Conservation (phyloP, 2,888 invertebrate species). For the Malthinus flaveolus region DNA sequence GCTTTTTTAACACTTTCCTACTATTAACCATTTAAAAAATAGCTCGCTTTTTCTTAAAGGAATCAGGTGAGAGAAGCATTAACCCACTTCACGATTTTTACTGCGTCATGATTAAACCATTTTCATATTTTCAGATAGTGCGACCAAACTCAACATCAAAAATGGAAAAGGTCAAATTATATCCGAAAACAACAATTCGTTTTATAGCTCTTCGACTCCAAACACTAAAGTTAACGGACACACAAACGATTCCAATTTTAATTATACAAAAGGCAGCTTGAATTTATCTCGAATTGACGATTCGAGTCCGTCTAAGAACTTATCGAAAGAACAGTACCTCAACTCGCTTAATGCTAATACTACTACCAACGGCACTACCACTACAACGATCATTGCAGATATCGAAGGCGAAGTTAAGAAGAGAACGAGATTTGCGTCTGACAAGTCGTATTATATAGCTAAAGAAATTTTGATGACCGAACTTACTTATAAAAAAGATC, state of each 20-base stretch:
- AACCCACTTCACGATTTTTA: not conserved
- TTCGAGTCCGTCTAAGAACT: constrained; percentile 42
- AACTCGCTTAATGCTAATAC: constrained; percentile 51
- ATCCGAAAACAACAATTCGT: constrained; percentile 48
- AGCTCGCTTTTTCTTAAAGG: not conserved
- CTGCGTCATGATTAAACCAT: not conserved
- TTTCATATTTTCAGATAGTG: constrained; percentile 27
- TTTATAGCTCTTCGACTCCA: constrained; percentile 54
- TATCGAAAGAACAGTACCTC: constrained; percentile 50
- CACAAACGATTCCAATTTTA: constrained; percentile 39
- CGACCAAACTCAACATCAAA: constrained; percentile 11
- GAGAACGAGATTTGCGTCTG: constrained; percentile 50
- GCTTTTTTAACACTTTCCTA: constrained; percentile 8
- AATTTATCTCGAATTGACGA: constrained; percentile 35
- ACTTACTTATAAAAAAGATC: constrained; percentile 90
- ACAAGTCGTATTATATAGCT: constrained; percentile 79
- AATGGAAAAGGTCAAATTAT: constrained; percentile 24
- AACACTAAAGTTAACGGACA: constrained; percentile 47
- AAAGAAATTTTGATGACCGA: constrained; percentile 96
- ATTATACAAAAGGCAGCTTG: constrained; percentile 51
- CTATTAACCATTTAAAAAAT: not conserved
- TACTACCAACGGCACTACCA: constrained; percentile 42
- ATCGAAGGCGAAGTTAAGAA: constrained; percentile 53
- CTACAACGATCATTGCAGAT: constrained; percentile 52
- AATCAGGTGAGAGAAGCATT: constrained; percentile 17